Conservation (phyloP, 2,888 invertebrate genomes). For the Ramazzottius varieornatus region DNA sequence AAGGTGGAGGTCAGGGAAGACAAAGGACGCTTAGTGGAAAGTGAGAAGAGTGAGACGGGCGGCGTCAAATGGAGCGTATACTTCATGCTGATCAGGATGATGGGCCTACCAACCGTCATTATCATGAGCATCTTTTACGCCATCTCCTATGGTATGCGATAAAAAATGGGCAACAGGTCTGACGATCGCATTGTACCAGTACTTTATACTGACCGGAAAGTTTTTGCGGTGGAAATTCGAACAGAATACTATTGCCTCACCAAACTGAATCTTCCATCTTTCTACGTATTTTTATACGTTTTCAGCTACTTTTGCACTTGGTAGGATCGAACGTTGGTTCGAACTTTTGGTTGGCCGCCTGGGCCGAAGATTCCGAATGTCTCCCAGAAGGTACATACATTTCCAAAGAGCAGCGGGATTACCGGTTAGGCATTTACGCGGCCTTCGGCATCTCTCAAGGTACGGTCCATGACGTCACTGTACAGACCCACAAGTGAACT, state of each 20-base stretch:
- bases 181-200: no score
- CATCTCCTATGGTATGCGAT: background rate
- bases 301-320: no score
- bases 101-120: background rate
- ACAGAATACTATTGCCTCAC: no score
- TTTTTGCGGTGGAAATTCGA: no score
- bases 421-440: slow-evolving; percentile 68
- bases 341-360: slow-evolving; percentile 7
- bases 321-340: slow-evolving; percentile 4
- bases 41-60: background rate
- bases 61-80: background rate
- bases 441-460: slow-evolving; percentile 34
- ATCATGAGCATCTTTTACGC: background rate
- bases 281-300: no score
- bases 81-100: background rate
- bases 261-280: no score
- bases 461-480: background rate
- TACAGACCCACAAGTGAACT: background rate
- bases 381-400: background rate
- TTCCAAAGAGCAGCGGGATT: slow-evolving; percentile 28
- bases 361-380: slow-evolving; percentile 5
- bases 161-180: no score
- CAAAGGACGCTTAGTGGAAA: background rate
- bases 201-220: no score
- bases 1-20: background rate